These are phyloP conservation scores for Phalacrocorax brasilianus DNA, from an alignment of 2,113 vertebrate genomes.

Conservation along the genomic window DNA sequence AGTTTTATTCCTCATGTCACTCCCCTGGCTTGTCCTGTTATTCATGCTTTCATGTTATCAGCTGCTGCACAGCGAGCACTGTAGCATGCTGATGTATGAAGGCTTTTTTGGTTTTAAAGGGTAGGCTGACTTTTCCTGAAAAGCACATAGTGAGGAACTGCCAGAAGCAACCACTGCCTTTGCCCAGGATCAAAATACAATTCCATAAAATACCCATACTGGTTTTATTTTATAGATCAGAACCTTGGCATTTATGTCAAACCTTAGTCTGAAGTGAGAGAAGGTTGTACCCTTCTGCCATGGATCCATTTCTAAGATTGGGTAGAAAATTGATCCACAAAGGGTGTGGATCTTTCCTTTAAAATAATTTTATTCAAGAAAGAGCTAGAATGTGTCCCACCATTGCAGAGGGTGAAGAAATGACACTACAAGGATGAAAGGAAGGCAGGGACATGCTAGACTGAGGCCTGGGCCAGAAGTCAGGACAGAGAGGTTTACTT, in stretches of 20 bases:
- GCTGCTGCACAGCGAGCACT: neutral
- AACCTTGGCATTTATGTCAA: neutral
- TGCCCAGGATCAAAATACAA: neutral
- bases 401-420: neutral
- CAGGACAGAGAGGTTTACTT: neutral
- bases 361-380: neutral
- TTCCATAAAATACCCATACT: neutral
- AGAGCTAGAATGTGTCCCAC: neutral
- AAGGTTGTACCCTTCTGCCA: neutral
- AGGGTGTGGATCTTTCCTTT: neutral
- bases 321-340: neutral
- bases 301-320: neutral
- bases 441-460: neutral
- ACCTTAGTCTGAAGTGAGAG: neutral
- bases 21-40: neutral
- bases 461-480: neutral
- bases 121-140: neutral
- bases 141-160: neutral
- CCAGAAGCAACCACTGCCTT: neutral
- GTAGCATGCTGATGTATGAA: neutral
- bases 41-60: neutral
- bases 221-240: neutral
- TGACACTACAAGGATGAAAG: neutral
- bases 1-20: neutral
- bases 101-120: neutral